Evolutionary conservation across 2,113 vertebrate genomes (phyloP), one percentile per base, ranked within the genome.

Genomic region (Psilopogon haemacephalus): DNA sequence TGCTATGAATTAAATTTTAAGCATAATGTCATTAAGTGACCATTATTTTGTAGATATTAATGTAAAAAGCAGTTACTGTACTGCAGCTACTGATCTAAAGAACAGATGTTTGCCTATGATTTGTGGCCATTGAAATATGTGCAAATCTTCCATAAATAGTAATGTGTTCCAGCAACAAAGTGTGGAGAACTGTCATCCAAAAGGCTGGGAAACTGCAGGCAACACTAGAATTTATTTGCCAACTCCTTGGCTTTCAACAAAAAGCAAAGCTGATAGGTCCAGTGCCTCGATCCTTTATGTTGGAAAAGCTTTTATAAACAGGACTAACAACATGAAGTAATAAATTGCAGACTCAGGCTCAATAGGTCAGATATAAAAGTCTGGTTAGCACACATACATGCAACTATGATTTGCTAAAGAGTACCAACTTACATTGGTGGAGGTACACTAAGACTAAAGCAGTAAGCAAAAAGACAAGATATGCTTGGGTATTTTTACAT

Each of bases 41-140:
- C 65, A 89, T 92, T 97, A 94, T 74, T 96, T 97, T 75, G 76
- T 70, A 48, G 79, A 76, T 59, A 85, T 83, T 96, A 90, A 96
- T 90, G 79, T 75, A 81, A 92, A 96, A 97, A 97, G 58, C 95
- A 95, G 87, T 95, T 96, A 93, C 77, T n/a, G 68, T 86, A 84
- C 86, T 92, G 63, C 75, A 69, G 72, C 78, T 87, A 92, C 63
- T 95, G 96, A 98, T 93, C 88, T 97, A 96, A 92, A 91, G 92
- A 97, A 90, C 96, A 98, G 95, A 97, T 97, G 97, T 60, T 93
- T 77, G 26, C 60, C 56, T 91, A 86, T 78, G 88, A 97, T 94
- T 96, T 97, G 95, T 93, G 85, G 85, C 92, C 86, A 93, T 65
- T 64, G 54, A 95, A 97, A 95, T 88, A 93, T 59, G 71, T 88